A percentile compares a stretch with the other conserved stretches of the same genome.
These are phyloP conservation scores for Acanthosepion pharaonis DNA, from an alignment of 2,888 invertebrate genomes.

Conservation along the genomic window DNA sequence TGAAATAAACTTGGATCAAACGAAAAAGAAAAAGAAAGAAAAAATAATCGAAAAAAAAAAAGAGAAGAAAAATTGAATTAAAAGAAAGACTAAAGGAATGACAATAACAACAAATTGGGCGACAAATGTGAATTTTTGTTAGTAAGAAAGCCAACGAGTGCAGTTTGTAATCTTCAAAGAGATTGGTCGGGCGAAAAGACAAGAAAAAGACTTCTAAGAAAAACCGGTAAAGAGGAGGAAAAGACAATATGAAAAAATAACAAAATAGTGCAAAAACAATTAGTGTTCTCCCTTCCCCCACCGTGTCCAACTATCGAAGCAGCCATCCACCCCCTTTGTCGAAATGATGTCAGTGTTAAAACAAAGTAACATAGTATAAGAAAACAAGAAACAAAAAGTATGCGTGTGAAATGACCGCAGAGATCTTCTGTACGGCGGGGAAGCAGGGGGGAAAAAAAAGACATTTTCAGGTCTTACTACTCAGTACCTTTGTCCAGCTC, in stretches of 20 bases:
- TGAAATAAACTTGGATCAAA: neutral
- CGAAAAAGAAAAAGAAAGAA: neutral
- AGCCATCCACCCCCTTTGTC: neutral
- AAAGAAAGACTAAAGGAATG: neutral
- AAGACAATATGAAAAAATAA: constrained; percentile 4
- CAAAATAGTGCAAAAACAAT: neutral
- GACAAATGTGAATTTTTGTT: neutral
- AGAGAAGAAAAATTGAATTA: neutral
- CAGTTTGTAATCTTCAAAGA: neutral
- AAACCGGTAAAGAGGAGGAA: neutral
- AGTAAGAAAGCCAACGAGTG: neutral
- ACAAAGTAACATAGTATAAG: neutral
- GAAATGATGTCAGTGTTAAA: constrained; percentile 2
- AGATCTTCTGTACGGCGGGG: neutral
- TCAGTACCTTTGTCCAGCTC: neutral
- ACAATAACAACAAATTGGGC: neutral
- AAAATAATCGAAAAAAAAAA: neutral
- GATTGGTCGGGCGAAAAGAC: neutral
- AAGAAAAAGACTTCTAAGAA: neutral
- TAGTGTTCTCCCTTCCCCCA: neutral
- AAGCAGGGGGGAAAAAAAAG: neutral
- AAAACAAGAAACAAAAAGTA: neutral
- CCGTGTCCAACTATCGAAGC: neutral
- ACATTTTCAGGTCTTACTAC: neutral
- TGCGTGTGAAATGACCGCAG: neutral